A percentile compares a stretch with the other conserved stretches of the same genome.
These are phyloP conservation scores for Caerostris extrusa DNA, from an alignment of 1,140 invertebrate genomes.

Conservation along the genomic window DNA sequence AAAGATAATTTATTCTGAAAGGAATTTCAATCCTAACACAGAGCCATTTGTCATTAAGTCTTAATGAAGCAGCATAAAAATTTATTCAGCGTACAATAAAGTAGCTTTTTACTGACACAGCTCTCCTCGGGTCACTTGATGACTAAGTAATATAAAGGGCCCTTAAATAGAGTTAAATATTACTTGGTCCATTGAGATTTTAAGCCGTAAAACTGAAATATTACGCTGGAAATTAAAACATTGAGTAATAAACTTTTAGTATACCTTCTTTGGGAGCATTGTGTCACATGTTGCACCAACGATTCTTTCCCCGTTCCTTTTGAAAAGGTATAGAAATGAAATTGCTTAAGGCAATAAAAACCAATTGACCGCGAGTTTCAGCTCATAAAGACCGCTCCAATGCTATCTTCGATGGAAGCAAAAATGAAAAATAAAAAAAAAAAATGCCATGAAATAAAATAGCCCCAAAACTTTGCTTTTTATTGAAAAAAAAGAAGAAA, in stretches of 20 bases:
- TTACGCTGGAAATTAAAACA: constrained; percentile 68
- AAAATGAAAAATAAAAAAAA: constrained; percentile 5
- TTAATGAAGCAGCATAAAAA: not conserved
- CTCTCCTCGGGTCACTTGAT: not conserved
- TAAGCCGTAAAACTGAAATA: constrained; percentile 61
- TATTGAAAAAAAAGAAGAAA: not conserved
- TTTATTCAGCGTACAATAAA: not conserved
- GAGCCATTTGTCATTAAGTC: not conserved
- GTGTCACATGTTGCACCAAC: constrained; percentile 55
- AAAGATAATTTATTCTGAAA: not conserved
- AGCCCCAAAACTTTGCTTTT: constrained; percentile 25
- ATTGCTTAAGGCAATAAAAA: constrained; percentile 64
- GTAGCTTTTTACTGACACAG: not conserved
- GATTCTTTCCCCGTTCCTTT: not conserved
- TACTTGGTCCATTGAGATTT: constrained; percentile 53
- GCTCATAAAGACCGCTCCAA: constrained; percentile 56
- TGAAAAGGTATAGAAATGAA: constrained; percentile 47
- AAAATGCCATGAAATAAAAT: constrained; percentile 56
- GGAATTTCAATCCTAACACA: not conserved
- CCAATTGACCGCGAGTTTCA: constrained; percentile 68
- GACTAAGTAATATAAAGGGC: not conserved
- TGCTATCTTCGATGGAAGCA: constrained; percentile 34
- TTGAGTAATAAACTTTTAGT: constrained; percentile 72
- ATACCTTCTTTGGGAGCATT: not conserved
- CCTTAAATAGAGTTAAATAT: constrained; percentile 62